Conservation (phyloP, 2,888 invertebrate genomes). For the Toxonevra muliebris region DNA sequence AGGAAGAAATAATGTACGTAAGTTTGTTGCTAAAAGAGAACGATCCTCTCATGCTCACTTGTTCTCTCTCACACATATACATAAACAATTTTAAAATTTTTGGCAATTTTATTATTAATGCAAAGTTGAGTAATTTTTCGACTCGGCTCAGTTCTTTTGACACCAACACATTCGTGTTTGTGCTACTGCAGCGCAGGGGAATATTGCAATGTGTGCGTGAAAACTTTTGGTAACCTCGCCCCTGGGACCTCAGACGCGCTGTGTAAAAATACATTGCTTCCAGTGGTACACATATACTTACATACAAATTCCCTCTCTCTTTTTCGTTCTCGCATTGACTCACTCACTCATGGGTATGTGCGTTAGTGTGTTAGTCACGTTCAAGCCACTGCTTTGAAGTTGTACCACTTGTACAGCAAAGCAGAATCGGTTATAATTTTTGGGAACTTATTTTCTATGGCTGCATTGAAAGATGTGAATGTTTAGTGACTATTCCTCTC, state of each 20-base stretch:
- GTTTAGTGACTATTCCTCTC: slow-evolving; percentile 12
- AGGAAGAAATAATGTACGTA: too few relatives aligned
- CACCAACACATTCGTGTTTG: slow-evolving; percentile 8
- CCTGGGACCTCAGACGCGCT: slow-evolving; percentile 5
- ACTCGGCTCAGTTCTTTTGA: not conserved
- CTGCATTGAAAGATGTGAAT: slow-evolving; percentile 24
- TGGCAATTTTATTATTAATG: slow-evolving; percentile 23
- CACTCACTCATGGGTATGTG: slow-evolving; percentile 4
- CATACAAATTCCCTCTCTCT: not conserved
- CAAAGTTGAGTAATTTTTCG: not conserved
- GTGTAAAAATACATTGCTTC: slow-evolving; percentile 1
- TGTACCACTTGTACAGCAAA: not conserved
- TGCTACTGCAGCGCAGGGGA: slow-evolving; percentile 8
- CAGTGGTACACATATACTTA: not conserved
- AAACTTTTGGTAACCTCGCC: slow-evolving; percentile 29
- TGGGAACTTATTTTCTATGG: slow-evolving; percentile 36
- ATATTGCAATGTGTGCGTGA: slow-evolving; percentile 11
- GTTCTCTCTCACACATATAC: not conserved
- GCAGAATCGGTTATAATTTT: slow-evolving; percentile 12
- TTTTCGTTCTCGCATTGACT: not conserved
- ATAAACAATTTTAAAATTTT: slow-evolving; percentile 19
- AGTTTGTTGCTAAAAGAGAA: too few relatives aligned
- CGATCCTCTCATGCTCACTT: not conserved
- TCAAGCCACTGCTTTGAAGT: slow-evolving; percentile 17
- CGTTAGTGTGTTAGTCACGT: slow-evolving; percentile 37